Conservation (phyloP, 2,113 vertebrate species). For the Datnioides undecimradiatus region DNA sequence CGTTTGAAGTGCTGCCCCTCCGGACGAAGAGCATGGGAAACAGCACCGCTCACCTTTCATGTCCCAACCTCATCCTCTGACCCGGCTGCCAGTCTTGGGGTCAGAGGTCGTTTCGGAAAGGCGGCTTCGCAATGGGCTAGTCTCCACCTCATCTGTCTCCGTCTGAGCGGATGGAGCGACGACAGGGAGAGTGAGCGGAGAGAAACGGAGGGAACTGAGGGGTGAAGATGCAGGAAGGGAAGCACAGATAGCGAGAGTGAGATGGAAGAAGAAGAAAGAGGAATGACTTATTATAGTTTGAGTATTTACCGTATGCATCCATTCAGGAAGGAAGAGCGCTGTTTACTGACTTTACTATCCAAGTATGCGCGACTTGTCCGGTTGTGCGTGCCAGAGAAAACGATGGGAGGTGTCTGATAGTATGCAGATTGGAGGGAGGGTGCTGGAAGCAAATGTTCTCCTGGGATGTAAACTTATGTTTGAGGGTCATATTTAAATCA, state of each 20-base stretch:
- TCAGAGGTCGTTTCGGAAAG: conserved; percentile 57
- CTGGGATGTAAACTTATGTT: conserved; percentile 16
- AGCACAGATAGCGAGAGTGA: conserved; percentile 52
- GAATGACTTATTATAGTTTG: conserved; percentile 62
- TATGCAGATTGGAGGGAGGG: conserved; percentile 48
- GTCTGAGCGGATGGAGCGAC: conserved; percentile 47
- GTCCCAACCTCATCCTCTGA: conserved; percentile 62
- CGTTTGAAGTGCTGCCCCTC: conserved; percentile 75
- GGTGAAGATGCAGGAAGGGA: conserved; percentile 45
- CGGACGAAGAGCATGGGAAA: conserved; percentile 78
- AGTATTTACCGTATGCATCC: conserved; percentile 30
- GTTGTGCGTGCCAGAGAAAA: conserved; percentile 59
- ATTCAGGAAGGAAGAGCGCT: conserved; percentile 69
- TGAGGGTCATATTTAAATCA: conserved; percentile 20
- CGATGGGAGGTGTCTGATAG: conserved; percentile 61
- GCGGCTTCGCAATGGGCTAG: conserved; percentile 22
- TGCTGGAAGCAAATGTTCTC: conserved; percentile 14
- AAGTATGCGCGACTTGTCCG: conserved; percentile 72
- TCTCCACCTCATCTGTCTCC: conserved; percentile 66
- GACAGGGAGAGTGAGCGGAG: conserved; percentile 40
- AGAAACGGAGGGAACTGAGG: conserved; percentile 22
- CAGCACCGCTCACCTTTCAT: conserved; percentile 64
- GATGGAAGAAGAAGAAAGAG: conserved; percentile 17
- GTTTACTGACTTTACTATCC: conserved; percentile 73
- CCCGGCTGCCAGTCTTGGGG: conserved; percentile 55